Percentiles rank a stretch among this genome's conserved stretches.
These are phyloP conservation scores for Carettochelys insculpta DNA, from an alignment of 2,113 vertebrate species.

Conservation along the genomic window DNA sequence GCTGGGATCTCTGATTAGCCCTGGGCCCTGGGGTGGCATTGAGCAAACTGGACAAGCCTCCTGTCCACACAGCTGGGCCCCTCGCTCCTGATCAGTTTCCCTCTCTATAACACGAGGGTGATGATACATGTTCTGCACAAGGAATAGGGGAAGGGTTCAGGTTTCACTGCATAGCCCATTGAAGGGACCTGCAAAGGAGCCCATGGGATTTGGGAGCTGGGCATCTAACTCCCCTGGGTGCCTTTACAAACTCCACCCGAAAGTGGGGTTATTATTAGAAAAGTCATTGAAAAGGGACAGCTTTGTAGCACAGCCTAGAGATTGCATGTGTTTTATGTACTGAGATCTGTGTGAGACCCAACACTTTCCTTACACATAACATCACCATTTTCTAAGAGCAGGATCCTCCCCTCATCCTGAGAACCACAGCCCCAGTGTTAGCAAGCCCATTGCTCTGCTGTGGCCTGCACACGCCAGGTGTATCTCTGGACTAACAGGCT, in stretches of 20 bases:
- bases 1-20: not conserved
- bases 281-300: not conserved
- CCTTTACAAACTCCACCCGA: not conserved
- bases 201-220: not conserved
- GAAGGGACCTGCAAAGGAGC: not conserved
- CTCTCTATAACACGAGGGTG: not conserved
- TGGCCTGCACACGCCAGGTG: not conserved
- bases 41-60: not conserved
- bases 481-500: not conserved
- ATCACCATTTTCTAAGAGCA: not conserved
- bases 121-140: not conserved
- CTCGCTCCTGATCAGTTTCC: not conserved
- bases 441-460: not conserved
- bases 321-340: not conserved
- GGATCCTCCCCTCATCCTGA: accelerated
- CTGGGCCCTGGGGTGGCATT: not conserved
- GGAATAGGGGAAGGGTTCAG: not conserved
- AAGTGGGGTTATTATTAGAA: not conserved
- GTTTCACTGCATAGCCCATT: not conserved
- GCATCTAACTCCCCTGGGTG: not conserved
- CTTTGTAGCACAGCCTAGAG: not conserved
- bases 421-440: too few species aligned
- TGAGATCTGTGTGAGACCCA: not conserved
- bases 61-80: too few species aligned
- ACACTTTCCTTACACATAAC: not conserved